These are phyloP conservation scores for Melikaiella ostensackeni DNA, from an alignment of 2,888 invertebrate species.

Conservation along the genomic window DNA sequence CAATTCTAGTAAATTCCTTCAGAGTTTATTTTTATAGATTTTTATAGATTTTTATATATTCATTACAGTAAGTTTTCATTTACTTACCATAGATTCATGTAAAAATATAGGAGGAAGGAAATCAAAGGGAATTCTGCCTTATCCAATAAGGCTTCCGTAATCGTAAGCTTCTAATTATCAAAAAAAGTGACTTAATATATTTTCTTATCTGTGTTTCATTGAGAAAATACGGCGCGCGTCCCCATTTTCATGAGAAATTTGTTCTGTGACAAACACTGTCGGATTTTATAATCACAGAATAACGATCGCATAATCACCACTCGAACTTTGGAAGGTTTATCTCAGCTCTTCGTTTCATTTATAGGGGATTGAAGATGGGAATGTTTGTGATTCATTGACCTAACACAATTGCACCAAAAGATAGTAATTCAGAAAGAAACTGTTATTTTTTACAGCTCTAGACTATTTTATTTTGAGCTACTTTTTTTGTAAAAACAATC, in stretches of 20 bases:
- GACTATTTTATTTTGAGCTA: too few species aligned
- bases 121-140: not conserved
- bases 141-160: not conserved
- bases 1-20: too few species aligned
- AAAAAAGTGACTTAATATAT: not conserved
- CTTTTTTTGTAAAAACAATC: too few species aligned
- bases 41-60: too few species aligned
- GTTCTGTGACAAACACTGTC: not conserved
- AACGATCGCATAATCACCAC: constrained; percentile 1
- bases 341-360: too few species aligned
- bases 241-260: not conserved
- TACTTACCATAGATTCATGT: too few species aligned
- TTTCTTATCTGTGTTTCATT: not conserved
- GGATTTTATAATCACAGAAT: not conserved
- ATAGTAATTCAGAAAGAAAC: not conserved
- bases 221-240: not conserved
- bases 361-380: not conserved
- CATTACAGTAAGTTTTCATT: too few species aligned
- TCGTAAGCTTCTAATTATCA: not conserved
- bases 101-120: too few species aligned
- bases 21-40: too few species aligned
- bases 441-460: too few species aligned
- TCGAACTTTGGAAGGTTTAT: not conserved
- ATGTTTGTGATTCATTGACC: constrained; percentile 4
- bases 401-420: not conserved